phyloP scores from a whole-genome alignment of 2,888 invertebrate species.

The Mesorhabditis sp. region DNA sequence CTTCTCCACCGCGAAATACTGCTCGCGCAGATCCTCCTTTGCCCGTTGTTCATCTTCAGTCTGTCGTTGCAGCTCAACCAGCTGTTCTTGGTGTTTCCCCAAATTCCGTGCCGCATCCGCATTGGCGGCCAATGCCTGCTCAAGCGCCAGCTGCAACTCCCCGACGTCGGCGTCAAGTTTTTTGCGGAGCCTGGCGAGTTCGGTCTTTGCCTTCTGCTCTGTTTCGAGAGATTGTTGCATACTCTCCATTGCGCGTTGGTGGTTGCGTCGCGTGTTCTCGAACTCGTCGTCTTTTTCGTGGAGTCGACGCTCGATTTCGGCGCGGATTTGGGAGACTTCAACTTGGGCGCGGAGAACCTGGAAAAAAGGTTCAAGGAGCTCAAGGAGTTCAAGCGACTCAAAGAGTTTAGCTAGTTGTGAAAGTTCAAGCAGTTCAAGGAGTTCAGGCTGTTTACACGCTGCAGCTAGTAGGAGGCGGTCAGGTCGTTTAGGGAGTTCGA shows the following conservation, averaged over 20 bases:
- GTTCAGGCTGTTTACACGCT: too few relatives aligned
- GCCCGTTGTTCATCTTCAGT: slow-evolving; percentile 96
- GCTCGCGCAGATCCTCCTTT: slow-evolving; percentile 87
- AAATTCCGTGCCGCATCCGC: slow-evolving; percentile 81
- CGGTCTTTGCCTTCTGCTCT: slow-evolving; percentile 63
- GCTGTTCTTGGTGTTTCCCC: slow-evolving; percentile 84
- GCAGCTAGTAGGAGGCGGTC: too few relatives aligned
- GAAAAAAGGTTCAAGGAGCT: neutral
- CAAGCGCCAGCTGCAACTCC: slow-evolving; percentile 81
- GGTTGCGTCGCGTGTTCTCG: slow-evolving; percentile 95
- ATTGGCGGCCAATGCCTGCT: slow-evolving; percentile 86
- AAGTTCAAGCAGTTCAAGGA: too few relatives aligned
- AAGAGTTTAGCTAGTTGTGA: too few relatives aligned
- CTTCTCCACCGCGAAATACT: slow-evolving; percentile 92
- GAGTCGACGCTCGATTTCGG: slow-evolving; percentile 90
- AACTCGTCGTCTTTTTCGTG: slow-evolving; percentile 99
- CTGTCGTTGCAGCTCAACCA: slow-evolving; percentile 66
- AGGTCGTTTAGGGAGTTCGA: too few relatives aligned
- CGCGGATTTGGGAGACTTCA: slow-evolving; percentile 81
- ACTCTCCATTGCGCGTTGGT: slow-evolving; percentile 97
- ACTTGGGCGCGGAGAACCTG: slow-evolving; percentile 51
- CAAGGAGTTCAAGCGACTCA: too few relatives aligned
- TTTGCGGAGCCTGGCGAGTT: slow-evolving; percentile 99
- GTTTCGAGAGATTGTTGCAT: slow-evolving; percentile 71
- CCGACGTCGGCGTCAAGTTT: slow-evolving; percentile 98